Conservation (phyloP, 2,888 invertebrate genomes). For the Zeuzera pyrina region DNA sequence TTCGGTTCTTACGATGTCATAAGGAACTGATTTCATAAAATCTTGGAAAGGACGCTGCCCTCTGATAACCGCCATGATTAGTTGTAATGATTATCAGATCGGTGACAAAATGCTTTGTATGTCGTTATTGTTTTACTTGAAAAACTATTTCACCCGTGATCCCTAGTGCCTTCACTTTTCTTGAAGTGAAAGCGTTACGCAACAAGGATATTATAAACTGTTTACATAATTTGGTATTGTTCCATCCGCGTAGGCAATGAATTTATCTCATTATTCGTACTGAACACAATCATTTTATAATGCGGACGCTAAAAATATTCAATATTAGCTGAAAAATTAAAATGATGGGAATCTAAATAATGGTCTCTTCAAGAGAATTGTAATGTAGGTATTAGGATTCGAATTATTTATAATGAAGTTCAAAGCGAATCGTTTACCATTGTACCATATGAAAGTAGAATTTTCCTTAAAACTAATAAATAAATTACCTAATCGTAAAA, state of each 20-base stretch:
- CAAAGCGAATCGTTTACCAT: constrained; percentile 16
- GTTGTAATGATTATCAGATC: too few species aligned
- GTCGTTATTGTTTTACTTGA: constrained; percentile 41
- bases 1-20: too few species aligned
- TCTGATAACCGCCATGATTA: too few species aligned
- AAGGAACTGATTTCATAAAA: too few species aligned
- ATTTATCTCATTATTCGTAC: constrained; percentile 9
- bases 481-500: too few species aligned
- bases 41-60: too few species aligned
- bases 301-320: too few species aligned
- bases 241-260: constrained; percentile 18
- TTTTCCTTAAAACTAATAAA: background rate
- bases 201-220: constrained; percentile 5
- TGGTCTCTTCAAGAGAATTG: constrained; percentile 35
- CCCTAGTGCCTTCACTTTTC: constrained; percentile 44
- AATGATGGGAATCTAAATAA: constrained; percentile 30
- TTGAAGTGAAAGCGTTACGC: constrained; percentile 29
- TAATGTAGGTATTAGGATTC: constrained; percentile 31
- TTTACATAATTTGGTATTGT: constrained; percentile 9
- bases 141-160: constrained; percentile 36
- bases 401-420: constrained; percentile 16
- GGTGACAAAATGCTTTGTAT: too few species aligned
- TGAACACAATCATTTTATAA: constrained; percentile 4
- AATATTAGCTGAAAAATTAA: constrained; percentile 18
- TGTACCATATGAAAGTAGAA: background rate